These are phyloP conservation scores for Drosophila diplacantha DNA, from an alignment of 2,888 invertebrate genomes.

Conservation along the genomic window DNA sequence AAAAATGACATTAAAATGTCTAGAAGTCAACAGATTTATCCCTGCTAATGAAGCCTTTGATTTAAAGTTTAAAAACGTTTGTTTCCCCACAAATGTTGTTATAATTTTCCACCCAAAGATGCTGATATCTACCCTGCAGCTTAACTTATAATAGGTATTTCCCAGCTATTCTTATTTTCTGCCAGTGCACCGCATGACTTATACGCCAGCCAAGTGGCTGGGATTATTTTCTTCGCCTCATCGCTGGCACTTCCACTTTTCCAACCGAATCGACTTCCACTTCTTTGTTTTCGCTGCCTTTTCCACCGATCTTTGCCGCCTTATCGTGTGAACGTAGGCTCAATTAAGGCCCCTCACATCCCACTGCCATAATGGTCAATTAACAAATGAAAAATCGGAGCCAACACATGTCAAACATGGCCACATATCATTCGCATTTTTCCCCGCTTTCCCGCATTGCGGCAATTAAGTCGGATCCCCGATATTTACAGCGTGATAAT, in stretches of 20 bases:
- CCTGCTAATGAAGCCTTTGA: too few relatives aligned
- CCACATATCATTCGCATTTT: constrained; percentile 23
- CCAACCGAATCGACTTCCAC: constrained; percentile 54
- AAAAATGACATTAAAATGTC: neutral
- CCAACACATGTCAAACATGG: constrained; percentile 38
- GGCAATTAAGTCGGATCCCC: constrained; percentile 15
- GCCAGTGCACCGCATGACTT: constrained; percentile 12
- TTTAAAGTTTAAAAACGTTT: too few relatives aligned
- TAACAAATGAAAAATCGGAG: constrained; percentile 41
- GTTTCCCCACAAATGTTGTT: neutral
- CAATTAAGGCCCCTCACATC: constrained; percentile 26
- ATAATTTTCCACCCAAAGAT: neutral
- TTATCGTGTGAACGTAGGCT: constrained; percentile 52
- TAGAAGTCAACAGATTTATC: neutral
- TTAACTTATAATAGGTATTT: neutral
- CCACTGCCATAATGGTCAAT: constrained; percentile 30
- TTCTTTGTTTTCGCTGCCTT: constrained; percentile 55
- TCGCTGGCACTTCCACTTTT: constrained; percentile 24
- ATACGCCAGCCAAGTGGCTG: constrained; percentile 28
- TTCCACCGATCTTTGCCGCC: constrained; percentile 38
- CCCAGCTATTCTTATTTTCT: neutral
- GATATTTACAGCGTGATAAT: constrained; percentile 34
- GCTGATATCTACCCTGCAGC: too few relatives aligned
- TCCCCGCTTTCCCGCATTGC: neutral
- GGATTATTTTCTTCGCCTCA: constrained; percentile 41